These are phyloP conservation scores for Sarcophaga rosellei DNA, from an alignment of 2,888 invertebrate species.

Conservation along the genomic window DNA sequence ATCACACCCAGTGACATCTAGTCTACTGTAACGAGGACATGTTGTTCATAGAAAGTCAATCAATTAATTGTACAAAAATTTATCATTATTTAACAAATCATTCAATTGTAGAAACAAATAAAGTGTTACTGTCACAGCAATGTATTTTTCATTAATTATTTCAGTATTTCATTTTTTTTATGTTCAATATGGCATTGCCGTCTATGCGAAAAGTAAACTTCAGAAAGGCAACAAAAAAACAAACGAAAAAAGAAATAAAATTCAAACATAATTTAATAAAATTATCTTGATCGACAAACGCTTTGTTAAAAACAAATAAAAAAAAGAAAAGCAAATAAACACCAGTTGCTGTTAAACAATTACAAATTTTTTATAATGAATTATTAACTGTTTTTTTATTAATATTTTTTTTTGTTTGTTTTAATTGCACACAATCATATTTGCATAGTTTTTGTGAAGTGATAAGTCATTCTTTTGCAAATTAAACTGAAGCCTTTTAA, in stretches of 20 bases:
- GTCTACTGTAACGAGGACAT: background rate
- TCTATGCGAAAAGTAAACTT: constrained; percentile 8
- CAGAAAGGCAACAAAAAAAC: background rate
- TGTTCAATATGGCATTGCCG: constrained; percentile 23
- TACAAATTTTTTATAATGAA: constrained; percentile 3
- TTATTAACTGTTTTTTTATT: constrained; percentile 9
- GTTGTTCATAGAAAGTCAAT: background rate
- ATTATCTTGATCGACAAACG: constrained; percentile 47
- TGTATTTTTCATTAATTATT: constrained; percentile 23
- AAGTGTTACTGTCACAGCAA: background rate
- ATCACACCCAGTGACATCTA: constrained; percentile 35
- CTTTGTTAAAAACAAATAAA: constrained; percentile 21
- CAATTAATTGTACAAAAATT: constrained; percentile 1
- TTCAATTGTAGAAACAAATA: constrained; percentile 8
- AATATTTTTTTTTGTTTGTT: too few relatives aligned
- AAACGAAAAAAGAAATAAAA: constrained; percentile 1
- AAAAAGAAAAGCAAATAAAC: constrained; percentile 31
- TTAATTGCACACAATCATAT: constrained; percentile 8
- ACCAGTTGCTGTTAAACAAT: constrained; percentile 45
- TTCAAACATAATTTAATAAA: constrained; percentile 19
- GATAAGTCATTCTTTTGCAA: constrained; percentile 13
- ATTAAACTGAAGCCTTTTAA: background rate
- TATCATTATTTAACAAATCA: background rate
- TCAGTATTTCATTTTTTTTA: background rate
- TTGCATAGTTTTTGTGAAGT: constrained; percentile 44